These are phyloP conservation scores for Amiota communis DNA, from an alignment of 2,888 invertebrate species.

Conservation along the genomic window DNA sequence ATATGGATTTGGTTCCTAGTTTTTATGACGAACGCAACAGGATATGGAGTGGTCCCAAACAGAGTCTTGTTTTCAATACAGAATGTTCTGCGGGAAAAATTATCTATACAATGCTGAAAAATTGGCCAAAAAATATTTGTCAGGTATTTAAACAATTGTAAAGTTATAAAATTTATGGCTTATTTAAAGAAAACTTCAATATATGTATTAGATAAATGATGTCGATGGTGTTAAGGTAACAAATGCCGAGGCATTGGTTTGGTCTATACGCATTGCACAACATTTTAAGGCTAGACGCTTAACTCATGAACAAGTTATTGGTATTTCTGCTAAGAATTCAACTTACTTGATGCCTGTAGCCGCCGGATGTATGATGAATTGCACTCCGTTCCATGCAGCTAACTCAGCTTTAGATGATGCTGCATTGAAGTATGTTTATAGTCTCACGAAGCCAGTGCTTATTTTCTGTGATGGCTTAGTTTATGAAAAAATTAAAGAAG, in stretches of 20 bases:
- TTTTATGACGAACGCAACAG: constrained; percentile 29
- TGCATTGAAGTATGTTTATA: constrained; percentile 43
- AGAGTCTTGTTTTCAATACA: constrained; percentile 31
- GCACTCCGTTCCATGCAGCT: constrained; percentile 54
- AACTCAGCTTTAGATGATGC: constrained; percentile 52
- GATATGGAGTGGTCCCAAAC: constrained; percentile 41
- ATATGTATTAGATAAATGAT: constrained; percentile 51
- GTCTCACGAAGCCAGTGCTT: constrained; percentile 48
- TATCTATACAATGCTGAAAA: constrained; percentile 37
- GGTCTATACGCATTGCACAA: constrained; percentile 55
- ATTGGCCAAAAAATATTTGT: constrained; percentile 41
- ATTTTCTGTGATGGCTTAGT: constrained; percentile 52
- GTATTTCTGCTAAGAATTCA: constrained; percentile 53
- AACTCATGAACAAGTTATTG: constrained; percentile 55
- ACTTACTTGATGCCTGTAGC: constrained; percentile 53
- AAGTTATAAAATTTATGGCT: not conserved
- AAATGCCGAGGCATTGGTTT: constrained; percentile 46
- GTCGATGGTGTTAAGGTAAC: constrained; percentile 49
- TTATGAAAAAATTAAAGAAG: constrained; percentile 46
- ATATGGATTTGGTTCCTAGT: constrained; percentile 26
- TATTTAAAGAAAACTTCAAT: not conserved
- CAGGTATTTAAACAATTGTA: constrained; percentile 38
- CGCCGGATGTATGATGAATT: constrained; percentile 52
- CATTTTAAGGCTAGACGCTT: constrained; percentile 49
- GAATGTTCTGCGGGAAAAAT: constrained; percentile 43